These are phyloP conservation scores for Galaxias olidus DNA, from an alignment of 2,797 vertebrate species.

Conservation along the genomic window DNA sequence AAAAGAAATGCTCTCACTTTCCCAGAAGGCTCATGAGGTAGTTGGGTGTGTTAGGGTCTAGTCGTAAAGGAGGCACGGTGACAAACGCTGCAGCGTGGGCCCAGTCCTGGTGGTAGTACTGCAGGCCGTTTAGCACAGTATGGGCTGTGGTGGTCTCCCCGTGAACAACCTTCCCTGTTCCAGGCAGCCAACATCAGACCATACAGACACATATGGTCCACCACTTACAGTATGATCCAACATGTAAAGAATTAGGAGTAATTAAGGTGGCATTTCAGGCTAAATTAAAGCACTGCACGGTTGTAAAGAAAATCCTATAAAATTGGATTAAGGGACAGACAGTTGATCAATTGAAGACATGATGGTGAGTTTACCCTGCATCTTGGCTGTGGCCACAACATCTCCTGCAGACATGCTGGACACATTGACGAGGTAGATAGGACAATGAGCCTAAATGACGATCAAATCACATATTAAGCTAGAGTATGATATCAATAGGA, in stretches of 20 bases:
- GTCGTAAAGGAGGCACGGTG: slow-evolving; percentile 90
- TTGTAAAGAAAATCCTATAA: no score
- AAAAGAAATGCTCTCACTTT: slow-evolving; percentile 77
- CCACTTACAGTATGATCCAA: neutral
- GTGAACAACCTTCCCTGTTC: slow-evolving; percentile 90
- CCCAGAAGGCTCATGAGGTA: slow-evolving; percentile 94
- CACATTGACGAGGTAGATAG: slow-evolving; percentile 92
- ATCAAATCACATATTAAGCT: neutral
- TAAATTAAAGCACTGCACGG: no score
- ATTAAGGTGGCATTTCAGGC: no score
- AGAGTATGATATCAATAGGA: no score
- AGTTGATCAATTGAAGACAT: no score
- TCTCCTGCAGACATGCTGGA: slow-evolving; percentile 96
- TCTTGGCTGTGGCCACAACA: slow-evolving; percentile 89
- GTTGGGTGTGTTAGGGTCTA: slow-evolving; percentile 92
- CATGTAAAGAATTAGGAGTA: no score
- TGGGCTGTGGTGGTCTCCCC: slow-evolving; percentile 93
- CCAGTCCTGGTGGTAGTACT: slow-evolving; percentile 99
- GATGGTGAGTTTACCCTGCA: slow-evolving; percentile 84
- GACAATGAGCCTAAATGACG: slow-evolving; percentile 85
- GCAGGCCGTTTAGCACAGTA: slow-evolving; percentile 88
- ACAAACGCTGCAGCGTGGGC: slow-evolving; percentile 90
- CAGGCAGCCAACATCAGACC: slow-evolving; percentile 9
- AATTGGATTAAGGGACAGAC: no score
- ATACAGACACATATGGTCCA: no score